phyloP scores from a whole-genome alignment of 2,888 invertebrate genomes.

The Tetranychus piercei region DNA sequence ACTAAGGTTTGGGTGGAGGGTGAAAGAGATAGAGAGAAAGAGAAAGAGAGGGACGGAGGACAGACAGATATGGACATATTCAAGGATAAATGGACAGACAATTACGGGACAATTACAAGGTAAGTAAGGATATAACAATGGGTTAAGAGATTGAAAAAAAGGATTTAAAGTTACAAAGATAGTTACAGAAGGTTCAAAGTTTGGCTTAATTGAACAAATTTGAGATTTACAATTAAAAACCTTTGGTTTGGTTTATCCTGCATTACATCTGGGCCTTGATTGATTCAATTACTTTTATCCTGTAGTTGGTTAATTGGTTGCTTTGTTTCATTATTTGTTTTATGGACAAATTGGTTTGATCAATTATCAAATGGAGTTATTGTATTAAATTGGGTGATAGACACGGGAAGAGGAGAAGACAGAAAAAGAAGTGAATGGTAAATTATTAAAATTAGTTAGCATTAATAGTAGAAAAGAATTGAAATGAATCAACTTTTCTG shows the following conservation, averaged over 20 bases:
- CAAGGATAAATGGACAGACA: background rate
- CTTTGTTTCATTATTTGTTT: background rate
- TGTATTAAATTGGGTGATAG: background rate
- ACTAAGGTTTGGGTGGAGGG: background rate
- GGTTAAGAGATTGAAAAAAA: background rate
- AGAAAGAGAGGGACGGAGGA: background rate
- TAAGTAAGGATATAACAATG: background rate
- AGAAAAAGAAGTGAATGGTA: background rate
- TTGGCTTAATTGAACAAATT: background rate
- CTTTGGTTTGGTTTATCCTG: background rate
- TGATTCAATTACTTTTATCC: background rate
- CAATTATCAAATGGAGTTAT: background rate
- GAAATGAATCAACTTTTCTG: background rate
- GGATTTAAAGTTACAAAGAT: background rate
- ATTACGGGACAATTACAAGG: background rate
- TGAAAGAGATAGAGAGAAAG: background rate
- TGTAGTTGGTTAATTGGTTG: background rate
- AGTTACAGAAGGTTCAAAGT: background rate
- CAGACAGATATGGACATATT: background rate
- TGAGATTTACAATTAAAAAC: conserved; percentile 1
- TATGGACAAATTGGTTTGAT: background rate
- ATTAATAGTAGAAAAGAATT: background rate
- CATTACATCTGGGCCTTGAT: background rate
- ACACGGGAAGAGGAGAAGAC: background rate
- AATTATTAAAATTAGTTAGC: background rate